phyloP scores from a whole-genome alignment of 2,888 invertebrate species.

The Ceriagrion tenellum region DNA sequence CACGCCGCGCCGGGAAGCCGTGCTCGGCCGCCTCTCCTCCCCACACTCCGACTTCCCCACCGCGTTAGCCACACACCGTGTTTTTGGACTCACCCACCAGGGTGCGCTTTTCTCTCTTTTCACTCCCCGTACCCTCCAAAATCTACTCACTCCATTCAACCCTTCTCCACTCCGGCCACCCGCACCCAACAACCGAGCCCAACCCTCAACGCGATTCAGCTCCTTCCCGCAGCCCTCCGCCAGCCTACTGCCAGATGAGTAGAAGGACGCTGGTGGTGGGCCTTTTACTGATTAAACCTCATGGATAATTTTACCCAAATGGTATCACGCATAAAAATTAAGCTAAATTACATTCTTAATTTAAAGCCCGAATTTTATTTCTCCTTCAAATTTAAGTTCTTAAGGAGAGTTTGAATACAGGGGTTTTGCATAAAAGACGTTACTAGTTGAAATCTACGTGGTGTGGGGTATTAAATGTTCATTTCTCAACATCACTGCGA shows the following conservation, averaged over 20 bases:
- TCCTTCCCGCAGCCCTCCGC: neutral
- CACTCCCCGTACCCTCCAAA: neutral
- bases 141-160: neutral
- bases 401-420: too few relatives aligned
- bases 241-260: neutral
- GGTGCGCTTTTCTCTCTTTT: neutral
- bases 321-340: neutral
- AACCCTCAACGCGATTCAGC: conserved; percentile 15
- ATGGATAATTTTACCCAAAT: neutral
- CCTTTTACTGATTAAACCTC: neutral
- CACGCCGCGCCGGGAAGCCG: neutral
- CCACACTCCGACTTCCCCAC: neutral
- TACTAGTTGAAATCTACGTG: too few relatives aligned
- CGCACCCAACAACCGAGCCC: neutral
- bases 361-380: neutral
- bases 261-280: neutral
- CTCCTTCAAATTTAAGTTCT: too few relatives aligned
- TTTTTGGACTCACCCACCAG: neutral
- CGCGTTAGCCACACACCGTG: neutral
- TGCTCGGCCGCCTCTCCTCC: too few relatives aligned
- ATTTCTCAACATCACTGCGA: too few relatives aligned
- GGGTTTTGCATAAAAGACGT: too few relatives aligned
- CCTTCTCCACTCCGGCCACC: neutral
- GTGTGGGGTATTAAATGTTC: too few relatives aligned
- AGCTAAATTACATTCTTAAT: neutral